Evolutionary conservation across 2,113 vertebrate species (phyloP).

Genomic region (Seriola rivoliana): DNA sequence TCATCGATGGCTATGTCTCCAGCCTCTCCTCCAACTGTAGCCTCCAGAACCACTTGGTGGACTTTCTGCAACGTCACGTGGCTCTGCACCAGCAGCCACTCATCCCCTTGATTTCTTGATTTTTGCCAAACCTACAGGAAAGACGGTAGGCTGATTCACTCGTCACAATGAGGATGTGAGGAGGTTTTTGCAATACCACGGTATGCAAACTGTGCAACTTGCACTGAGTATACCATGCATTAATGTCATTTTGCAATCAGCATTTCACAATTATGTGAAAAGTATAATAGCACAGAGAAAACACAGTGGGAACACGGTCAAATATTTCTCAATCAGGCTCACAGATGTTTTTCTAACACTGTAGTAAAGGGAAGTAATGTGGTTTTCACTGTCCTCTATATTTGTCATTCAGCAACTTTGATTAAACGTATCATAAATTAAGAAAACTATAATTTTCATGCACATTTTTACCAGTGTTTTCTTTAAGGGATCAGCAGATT

Average conservation of each 20-base stretch:
- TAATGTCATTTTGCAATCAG: slow-evolving; percentile 67
- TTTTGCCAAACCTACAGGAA: slow-evolving; percentile 85
- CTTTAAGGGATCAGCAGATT: slow-evolving; percentile 53
- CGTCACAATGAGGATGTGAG: slow-evolving; percentile 77
- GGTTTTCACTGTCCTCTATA: neutral
- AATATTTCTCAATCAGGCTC: slow-evolving; percentile 66
- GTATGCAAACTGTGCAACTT: slow-evolving; percentile 59
- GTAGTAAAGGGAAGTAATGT: slow-evolving; percentile 60
- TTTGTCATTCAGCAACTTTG: neutral
- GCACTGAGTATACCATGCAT: slow-evolving; percentile 40
- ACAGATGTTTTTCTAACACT: slow-evolving; percentile 1
- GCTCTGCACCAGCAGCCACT: slow-evolving; percentile 76
- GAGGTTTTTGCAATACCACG: slow-evolving; percentile 68
- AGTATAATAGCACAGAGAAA: slow-evolving; percentile 49
- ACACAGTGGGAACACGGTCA: slow-evolving; percentile 6
- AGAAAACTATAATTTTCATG: neutral
- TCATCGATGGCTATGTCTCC: slow-evolving; percentile 85
- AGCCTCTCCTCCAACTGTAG: slow-evolving; percentile 78
- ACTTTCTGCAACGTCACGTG: slow-evolving; percentile 76
- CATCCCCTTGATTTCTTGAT: slow-evolving; percentile 73
- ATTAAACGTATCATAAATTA: neutral
- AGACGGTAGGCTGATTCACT: slow-evolving; percentile 70
- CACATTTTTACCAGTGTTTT: slow-evolving; percentile 72
- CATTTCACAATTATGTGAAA: slow-evolving; percentile 72
- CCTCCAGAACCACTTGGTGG: slow-evolving; percentile 82